phyloP scores from a whole-genome alignment of 2,113 vertebrate genomes.

The Colaptes auratus region DNA sequence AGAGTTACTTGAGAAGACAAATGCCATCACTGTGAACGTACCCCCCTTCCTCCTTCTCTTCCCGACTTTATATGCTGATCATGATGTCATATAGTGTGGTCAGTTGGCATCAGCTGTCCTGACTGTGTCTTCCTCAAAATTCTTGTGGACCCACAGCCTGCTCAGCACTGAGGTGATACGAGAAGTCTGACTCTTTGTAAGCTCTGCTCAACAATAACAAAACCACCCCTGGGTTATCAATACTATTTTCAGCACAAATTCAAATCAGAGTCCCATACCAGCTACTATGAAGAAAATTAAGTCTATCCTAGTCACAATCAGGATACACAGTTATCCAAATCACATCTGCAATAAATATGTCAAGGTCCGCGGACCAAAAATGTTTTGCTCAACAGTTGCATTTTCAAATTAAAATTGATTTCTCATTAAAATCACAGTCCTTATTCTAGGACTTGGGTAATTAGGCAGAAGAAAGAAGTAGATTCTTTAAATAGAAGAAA shows the following conservation, averaged over 20 bases:
- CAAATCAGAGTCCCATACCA: background rate
- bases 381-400: background rate
- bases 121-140: background rate
- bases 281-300: background rate
- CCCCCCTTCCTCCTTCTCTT: no score
- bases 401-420: background rate
- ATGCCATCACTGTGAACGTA: no score
- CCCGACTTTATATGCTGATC: background rate
- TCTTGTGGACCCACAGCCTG: background rate
- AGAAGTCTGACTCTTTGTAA: background rate
- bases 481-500: background rate
- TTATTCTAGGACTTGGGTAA: background rate
- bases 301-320: background rate
- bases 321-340: background rate
- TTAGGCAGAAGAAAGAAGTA: background rate
- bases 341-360: background rate
- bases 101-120: background rate
- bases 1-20: no score
- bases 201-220: background rate
- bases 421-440: background rate
- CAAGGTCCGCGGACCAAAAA: background rate
- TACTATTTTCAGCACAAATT: background rate
- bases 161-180: background rate
- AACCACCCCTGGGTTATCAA: background rate
- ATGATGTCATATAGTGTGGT: background rate